Percentiles rank a stretch among this genome's conserved stretches.
These are phyloP conservation scores for Lateolabrax maculatus DNA, from an alignment of 2,797 vertebrate species.

Conservation along the genomic window DNA sequence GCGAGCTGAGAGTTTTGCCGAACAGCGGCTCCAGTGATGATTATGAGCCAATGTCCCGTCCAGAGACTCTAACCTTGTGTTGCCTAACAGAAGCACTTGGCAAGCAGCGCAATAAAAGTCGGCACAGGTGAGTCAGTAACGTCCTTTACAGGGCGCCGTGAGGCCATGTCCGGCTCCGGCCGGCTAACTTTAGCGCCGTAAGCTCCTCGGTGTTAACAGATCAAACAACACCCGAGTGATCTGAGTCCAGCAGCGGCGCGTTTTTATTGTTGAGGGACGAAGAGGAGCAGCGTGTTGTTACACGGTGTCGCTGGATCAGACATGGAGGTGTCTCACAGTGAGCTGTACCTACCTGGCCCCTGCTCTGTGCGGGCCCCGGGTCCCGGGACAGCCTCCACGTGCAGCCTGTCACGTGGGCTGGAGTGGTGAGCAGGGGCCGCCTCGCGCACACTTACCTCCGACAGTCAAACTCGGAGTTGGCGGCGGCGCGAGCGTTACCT, in stretches of 20 bases:
- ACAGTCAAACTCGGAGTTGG: conserved; percentile 26
- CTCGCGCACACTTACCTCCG: conserved; percentile 16
- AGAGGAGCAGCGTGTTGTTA: too few species aligned
- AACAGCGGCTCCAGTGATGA: neutral
- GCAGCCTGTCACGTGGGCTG: conserved; percentile 36
- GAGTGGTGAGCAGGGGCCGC: conserved; percentile 5
- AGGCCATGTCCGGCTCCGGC: neutral
- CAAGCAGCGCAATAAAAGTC: neutral
- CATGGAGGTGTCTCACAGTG: too few species aligned
- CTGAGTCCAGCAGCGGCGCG: too few species aligned
- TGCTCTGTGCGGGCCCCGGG: too few species aligned
- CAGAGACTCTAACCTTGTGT: neutral
- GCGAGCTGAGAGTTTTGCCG: neutral
- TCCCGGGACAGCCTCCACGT: too few species aligned
- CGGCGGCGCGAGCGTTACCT: too few species aligned
- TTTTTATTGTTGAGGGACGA: too few species aligned
- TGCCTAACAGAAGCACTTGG: neutral
- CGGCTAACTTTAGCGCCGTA: neutral
- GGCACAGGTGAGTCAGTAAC: neutral
- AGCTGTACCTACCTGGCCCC: too few species aligned
- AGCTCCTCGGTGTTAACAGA: too few species aligned
- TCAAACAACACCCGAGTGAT: too few species aligned
- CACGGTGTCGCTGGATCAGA: too few species aligned
- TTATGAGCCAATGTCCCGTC: neutral
- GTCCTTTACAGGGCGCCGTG: too few species aligned